Percentiles rank a stretch among this genome's conserved stretches.
These are phyloP conservation scores for Chitala chitala DNA, from an alignment of 2,113 vertebrate genomes.

Conservation along the genomic window DNA sequence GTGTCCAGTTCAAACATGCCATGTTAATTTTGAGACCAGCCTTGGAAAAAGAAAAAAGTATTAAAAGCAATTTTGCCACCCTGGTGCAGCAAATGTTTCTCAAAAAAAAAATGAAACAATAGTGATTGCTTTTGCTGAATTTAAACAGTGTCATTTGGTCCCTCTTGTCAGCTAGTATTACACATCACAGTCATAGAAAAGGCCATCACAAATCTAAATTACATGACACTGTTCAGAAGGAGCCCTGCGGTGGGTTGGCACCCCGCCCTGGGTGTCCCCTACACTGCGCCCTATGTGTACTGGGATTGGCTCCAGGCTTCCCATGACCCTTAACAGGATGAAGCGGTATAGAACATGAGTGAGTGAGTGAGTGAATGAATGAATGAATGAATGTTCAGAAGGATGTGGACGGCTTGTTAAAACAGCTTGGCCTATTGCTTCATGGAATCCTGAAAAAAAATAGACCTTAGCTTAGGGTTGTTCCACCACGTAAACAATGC, in stretches of 20 bases:
- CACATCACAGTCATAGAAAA: constrained; percentile 21
- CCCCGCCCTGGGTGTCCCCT: no score
- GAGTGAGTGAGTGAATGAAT: no score
- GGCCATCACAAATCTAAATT: constrained; percentile 35
- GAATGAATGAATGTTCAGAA: no score
- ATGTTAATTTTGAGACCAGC: background rate
- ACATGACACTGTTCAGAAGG: background rate
- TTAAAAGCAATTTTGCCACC: background rate
- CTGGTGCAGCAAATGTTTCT: background rate
- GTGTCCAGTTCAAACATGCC: background rate
- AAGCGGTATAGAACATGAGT: no score
- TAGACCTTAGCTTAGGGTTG: background rate
- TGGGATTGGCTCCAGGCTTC: no score
- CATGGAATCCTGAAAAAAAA: background rate
- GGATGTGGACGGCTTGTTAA: background rate
- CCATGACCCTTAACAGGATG: no score
- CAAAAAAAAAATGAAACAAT: constrained; percentile 35
- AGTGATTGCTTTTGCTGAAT: constrained; percentile 35
- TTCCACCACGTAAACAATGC: constrained; percentile 13
- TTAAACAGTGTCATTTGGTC: constrained; percentile 50
- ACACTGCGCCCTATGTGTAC: no score
- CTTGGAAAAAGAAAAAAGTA: background rate
- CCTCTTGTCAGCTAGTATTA: constrained; percentile 24
- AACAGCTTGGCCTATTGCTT: background rate
- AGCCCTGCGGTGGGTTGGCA: no score